Evolutionary conservation across 2,888 invertebrate species (phyloP), one percentile per base, ranked within the genome.

Genomic region (Smittia sp.): DNA sequence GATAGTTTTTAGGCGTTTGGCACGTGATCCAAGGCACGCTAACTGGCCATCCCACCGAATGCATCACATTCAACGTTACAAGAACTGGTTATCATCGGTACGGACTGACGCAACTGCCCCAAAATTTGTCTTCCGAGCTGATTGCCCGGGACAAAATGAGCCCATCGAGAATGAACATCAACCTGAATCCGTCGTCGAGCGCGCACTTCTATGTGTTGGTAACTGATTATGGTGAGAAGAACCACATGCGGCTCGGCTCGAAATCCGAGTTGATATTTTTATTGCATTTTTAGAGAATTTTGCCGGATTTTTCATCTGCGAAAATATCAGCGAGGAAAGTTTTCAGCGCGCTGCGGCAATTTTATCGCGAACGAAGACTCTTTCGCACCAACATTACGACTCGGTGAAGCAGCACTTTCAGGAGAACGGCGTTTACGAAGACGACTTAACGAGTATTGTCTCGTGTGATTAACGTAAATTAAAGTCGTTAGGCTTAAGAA

Each of bases 291-390:
- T 18, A 58, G 58, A 58, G n/a, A 22, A 58, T 20, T 58, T 58
- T 58, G 58, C 58, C 3, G 18, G 18, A 58, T 58, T 58, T 58
- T 58, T 58, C 58, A 58, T 58, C 11, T 58, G 58, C 22, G 20
- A 58, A 58, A 58, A 58, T 18, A 22, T 6, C 18, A 4, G 9
- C 58, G 22, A 18, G 1, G 20, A 20, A 18, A 18, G 18, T 46
- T 46, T 46, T 18, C 20, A 58, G 15, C 18, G 58, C 9, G 58
- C 58, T 1, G 58, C 58, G 3, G 58, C 58, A 11, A 18, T 58
- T 9, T 58, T 58, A 20, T 58, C 58, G 18, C 18, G 58, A 58
- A 58, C 58, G 4, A 58, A 58, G 11, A 32, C 9, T 32, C 32
- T 32, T 9, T 32, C 32, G 1, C n/a, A 20, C 1, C 3, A 18